Base-by-base conservation (phyloP, 2,797 vertebrate genomes). In the Acanthiza pusilla region DNA sequence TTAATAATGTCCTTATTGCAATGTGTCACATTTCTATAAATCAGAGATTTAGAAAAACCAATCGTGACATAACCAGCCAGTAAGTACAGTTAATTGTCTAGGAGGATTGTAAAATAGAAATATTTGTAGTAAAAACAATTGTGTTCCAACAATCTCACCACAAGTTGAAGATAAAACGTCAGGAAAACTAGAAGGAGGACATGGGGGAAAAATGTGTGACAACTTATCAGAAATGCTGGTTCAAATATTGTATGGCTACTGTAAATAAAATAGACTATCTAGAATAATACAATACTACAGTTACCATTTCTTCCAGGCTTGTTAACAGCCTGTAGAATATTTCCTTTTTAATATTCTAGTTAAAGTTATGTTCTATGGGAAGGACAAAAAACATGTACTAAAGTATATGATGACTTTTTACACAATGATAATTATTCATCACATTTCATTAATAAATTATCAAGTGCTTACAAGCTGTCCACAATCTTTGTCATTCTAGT, bases 351-450 rank as follows among this genome's bases (percentile, higher is more conserved):
- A 50, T 27, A 25, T 25, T 83, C 19, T 22, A 50, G 11, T 40
- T 83, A 76, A 53, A 76, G 9, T 61, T 63, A 29, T 10, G 36
- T 53, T 13, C 45, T 17, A 34, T 16, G 5, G 9, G 30, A 88
- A 93, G 45, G 67, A 82, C 51, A 63, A 72, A 43, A 42, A 68
- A 8, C 47, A 80, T 27, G 27, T 23, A 14, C 61, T 65, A 29
- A 19, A 42, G 25, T 42, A 54, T 93, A 96, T 96, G 97, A 98
- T 98, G 98, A 97, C 96, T 98, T 97, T 98, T 98, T 98, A 98
- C 97, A 98, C 94, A 85, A 78, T 27, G 45, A 96, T 97, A 97
- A 97, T 97, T 96, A 97, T 96, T 94, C 89, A 94, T 71, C 89
- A 81, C 66, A 78, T 74, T 93, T 96, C 79, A 95, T 96, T 96